Conservation (phyloP, 2,888 invertebrate genomes). For the Hipparchia sbordonii region DNA sequence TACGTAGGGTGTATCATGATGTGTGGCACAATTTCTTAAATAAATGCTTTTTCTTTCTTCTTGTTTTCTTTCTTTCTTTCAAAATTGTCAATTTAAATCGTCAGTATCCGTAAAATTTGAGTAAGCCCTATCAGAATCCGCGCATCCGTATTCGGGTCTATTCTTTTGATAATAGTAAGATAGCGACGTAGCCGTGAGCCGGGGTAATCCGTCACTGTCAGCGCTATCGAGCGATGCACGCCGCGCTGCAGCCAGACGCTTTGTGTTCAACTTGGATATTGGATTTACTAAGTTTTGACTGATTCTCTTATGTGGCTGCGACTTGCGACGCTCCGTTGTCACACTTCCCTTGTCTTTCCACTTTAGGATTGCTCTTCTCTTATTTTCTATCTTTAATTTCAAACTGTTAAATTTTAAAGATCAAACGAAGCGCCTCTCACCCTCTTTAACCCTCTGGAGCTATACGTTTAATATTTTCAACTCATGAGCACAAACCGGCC, state of each 20-base stretch:
- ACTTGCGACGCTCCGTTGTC: slow-evolving; percentile 17
- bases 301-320: slow-evolving; percentile 50
- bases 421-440: too few species aligned
- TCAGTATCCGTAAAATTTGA: background rate
- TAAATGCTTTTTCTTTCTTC: too few species aligned
- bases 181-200: slow-evolving; percentile 47
- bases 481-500: too few species aligned
- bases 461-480: too few species aligned
- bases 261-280: slow-evolving; percentile 75
- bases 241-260: slow-evolving; percentile 55
- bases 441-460: too few species aligned
- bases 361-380: slow-evolving; percentile 11
- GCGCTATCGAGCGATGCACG: slow-evolving; percentile 77
- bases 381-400: background rate
- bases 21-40: too few species aligned
- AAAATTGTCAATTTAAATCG: background rate
- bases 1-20: too few species aligned
- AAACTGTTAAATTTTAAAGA: too few species aligned
- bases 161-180: slow-evolving; percentile 44
- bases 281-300: slow-evolving; percentile 76
- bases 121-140: slow-evolving; percentile 29
- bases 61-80: too few species aligned
- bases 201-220: slow-evolving; percentile 76
- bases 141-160: slow-evolving; percentile 38
- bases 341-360: slow-evolving; percentile 12